phyloP scores from a whole-genome alignment of 2,113 vertebrate species.

The Donacobius atricapilla region DNA sequence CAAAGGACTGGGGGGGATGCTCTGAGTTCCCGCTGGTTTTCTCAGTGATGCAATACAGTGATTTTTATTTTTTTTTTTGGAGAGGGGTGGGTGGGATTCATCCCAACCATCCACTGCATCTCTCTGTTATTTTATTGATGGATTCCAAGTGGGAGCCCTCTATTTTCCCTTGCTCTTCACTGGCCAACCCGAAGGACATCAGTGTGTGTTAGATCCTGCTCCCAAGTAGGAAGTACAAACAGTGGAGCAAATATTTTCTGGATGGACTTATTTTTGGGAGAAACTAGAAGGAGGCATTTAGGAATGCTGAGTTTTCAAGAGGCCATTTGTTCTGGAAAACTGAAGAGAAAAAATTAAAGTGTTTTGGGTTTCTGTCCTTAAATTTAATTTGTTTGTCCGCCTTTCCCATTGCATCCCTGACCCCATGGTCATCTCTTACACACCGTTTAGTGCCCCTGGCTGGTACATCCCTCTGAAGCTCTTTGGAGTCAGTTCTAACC shows the following conservation, averaged over 20 bases:
- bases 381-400: not conserved
- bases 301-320: not conserved
- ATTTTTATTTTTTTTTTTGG: not conserved
- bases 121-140: not conserved
- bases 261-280: not conserved
- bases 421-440: not conserved
- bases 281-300: not conserved
- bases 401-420: not conserved
- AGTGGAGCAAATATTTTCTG: not conserved
- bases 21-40: not conserved
- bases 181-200: not conserved
- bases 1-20: not conserved
- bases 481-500: not conserved
- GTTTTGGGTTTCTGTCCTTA: not conserved
- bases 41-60: not conserved
- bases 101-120: not conserved
- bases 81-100: not conserved
- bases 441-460: not conserved
- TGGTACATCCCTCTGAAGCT: accelerated
- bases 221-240: not conserved
- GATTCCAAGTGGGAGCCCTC: not conserved
- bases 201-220: not conserved
- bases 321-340: not conserved
- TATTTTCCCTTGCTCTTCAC: not conserved
- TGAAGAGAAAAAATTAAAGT: not conserved